Base-by-base conservation (phyloP, 2,113 vertebrate species). In the Oncorhynchus gorbuscha region DNA sequence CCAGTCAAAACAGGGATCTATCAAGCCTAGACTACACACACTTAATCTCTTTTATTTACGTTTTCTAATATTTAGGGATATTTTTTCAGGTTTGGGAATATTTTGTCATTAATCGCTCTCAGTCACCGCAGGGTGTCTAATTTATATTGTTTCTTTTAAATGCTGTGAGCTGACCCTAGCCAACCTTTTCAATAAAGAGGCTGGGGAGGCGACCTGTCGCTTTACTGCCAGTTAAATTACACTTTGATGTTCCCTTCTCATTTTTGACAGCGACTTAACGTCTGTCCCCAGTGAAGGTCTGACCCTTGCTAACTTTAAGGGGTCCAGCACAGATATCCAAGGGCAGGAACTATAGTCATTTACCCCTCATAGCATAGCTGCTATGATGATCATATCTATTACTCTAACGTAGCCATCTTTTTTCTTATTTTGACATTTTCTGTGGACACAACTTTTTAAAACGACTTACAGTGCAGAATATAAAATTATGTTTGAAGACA, bases 191-290 rank as follows among this genome's bases (percentile, higher is more conserved):
- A 85, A 87, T 89, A 89, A 92, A 90, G 79, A 89, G 39, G 83
- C 86, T 78, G 74, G 59, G 81, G 84, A 84, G 90, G 85, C 86
- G 83, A 85, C 90, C 91, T 88, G 89, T 55, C 78, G 89, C 89
- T 92, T 93, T 91, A 93, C 84, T 88, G 86, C 89, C 89, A 89
- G 85, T 92, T 92, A 92, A 93, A 93, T 90, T 84, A 87, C 90
- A 86, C 93, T 93, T 94, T 93, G 93, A 93, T 91, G 92, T 92
- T 77, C 81, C 83, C 78, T 76, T 70, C 79, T 86, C 67, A 5
- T 89, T 90, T 86, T 90, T 73, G 83, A 79, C 86, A 85, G 85
- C 69, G 79, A 86, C 87, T 87, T 90, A 87, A 89, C 82, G 80
- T 84, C 79, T 80, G 87, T 83, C 88, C 79, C 49, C 68, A 69